Base-by-base conservation (phyloP, 2,888 invertebrate genomes). In the Yponomeuta plumbellus region DNA sequence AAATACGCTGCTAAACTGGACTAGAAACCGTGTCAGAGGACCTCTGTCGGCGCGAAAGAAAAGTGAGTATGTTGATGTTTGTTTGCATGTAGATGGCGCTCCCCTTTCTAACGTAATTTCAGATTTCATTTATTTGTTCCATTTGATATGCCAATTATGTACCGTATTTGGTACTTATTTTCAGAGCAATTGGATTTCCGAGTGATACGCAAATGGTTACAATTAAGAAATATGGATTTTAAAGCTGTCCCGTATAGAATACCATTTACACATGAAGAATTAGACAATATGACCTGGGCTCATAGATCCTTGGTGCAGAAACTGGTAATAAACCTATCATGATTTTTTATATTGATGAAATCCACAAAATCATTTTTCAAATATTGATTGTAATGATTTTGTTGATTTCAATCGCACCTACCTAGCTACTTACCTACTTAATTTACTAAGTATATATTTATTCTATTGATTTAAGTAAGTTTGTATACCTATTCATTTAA, bases 121-220 rank as follows among this genome's bases (percentile, higher is more conserved):
- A 34, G n/a, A n/a, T n/a, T n/a, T n/a, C n/a, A n/a, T n/a, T 34
- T 34, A 8, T 34, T 4, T 26, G 5, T 26, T 2, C 26, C 26
- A 26, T 2, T n/a, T n/a, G 5, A 26, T 26, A 26, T 26, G 26
- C 26, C 26, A 26, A 26, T 26, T 5, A 22, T 5, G 21, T 59
- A 23, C 21, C 11, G 4, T 11, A 22, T 11, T 22, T 8, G 8
- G 11, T 63, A 23, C 40, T 11, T 58, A 6, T 34, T 92, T 92
- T 40, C 85, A 97, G 97, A 96, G 92, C 95, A 95, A 77, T 95
- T 96, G 34, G 80, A 96, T 64, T 95, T 97, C 76, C 95, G 96
- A 82, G 95, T 97, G n/a, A 86, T 96, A 69, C 96, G 97, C 73
- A 96, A 97, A 64, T 93, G 96, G 84, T 72, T 85, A 0, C 76